These are phyloP conservation scores for Drosophila anomalata DNA, from an alignment of 2,888 invertebrate genomes.

Conservation along the genomic window DNA sequence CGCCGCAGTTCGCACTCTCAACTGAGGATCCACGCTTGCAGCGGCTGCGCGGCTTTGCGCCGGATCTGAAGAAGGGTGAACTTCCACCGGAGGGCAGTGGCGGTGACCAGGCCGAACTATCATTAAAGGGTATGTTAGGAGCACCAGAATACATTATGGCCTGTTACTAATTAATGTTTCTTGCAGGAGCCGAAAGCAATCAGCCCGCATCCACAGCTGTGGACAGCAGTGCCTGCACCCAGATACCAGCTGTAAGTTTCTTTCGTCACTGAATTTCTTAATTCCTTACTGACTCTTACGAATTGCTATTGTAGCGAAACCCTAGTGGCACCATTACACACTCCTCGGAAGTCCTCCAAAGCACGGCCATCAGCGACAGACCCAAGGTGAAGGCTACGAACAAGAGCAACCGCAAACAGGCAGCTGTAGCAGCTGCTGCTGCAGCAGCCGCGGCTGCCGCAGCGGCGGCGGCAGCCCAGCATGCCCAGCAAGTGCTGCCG, in stretches of 20 bases:
- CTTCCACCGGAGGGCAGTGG: constrained; percentile 32
- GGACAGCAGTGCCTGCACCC: constrained; percentile 45
- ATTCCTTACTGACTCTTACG: not conserved
- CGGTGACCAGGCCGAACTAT: constrained; percentile 41
- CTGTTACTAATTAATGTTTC: not conserved
- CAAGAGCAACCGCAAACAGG: constrained; percentile 91
- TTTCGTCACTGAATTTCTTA: not conserved
- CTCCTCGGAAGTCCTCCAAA: constrained; percentile 85
- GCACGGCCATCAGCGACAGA: constrained; percentile 92
- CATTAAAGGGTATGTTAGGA: constrained; percentile 46
- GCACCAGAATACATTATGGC: not conserved
- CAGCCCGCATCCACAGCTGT: constrained; percentile 29
- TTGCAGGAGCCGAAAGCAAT: constrained; percentile 43
- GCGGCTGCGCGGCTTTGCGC: constrained; percentile 78
- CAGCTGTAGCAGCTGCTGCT: constrained; percentile 81
- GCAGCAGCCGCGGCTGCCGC: constrained; percentile 65
- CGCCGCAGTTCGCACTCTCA: constrained; percentile 55
- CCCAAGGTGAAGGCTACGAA: constrained; percentile 92
- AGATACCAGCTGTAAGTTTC: constrained; percentile 49
- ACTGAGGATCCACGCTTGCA: constrained; percentile 74
- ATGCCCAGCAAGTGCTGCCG: constrained; percentile 59
- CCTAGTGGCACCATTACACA: constrained; percentile 81
- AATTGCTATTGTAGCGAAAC: constrained; percentile 17
- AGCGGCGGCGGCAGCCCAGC: constrained; percentile 61
- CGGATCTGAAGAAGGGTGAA: constrained; percentile 78